These are phyloP conservation scores for Actenoides lindsayi DNA, from an alignment of 2,113 vertebrate species.

Conservation along the genomic window DNA sequence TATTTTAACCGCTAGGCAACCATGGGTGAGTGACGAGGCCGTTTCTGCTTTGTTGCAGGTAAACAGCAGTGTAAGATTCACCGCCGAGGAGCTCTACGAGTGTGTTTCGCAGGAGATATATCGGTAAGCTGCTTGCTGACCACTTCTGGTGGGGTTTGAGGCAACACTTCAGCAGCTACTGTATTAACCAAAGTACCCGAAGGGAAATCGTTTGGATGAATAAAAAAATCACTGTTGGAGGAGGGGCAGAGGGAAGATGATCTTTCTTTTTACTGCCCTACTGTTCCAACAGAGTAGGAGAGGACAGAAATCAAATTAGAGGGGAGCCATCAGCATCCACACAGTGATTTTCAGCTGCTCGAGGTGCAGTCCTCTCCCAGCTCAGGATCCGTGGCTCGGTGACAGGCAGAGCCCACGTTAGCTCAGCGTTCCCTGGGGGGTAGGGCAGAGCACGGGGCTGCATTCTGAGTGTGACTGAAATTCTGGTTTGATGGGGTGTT, in stretches of 20 bases:
- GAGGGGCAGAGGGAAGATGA: background rate
- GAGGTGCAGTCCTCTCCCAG: background rate
- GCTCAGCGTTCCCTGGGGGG: background rate
- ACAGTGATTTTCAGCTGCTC: background rate
- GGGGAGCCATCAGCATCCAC: background rate
- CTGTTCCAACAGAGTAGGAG: background rate
- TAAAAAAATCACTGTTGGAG: background rate
- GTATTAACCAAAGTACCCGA: background rate
- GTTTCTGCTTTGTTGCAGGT: constrained; percentile 75
- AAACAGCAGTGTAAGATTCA: constrained; percentile 74
- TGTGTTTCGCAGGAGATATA: constrained; percentile 87
- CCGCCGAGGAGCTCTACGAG: constrained; percentile 82
- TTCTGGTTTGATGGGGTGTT: background rate
- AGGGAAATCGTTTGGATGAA: background rate
- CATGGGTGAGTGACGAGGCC: background rate
- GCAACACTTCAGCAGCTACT: background rate
- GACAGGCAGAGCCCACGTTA: background rate
- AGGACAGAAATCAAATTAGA: background rate
- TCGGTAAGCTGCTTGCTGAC: constrained; percentile 73
- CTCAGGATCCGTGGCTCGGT: background rate
- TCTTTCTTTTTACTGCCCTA: background rate
- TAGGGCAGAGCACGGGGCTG: background rate
- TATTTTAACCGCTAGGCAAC: background rate
- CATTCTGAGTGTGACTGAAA: background rate
- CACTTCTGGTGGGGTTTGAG: rapidly evolving